Conservation (phyloP, 2,113 vertebrate genomes). For the Oceanites oceanicus region DNA sequence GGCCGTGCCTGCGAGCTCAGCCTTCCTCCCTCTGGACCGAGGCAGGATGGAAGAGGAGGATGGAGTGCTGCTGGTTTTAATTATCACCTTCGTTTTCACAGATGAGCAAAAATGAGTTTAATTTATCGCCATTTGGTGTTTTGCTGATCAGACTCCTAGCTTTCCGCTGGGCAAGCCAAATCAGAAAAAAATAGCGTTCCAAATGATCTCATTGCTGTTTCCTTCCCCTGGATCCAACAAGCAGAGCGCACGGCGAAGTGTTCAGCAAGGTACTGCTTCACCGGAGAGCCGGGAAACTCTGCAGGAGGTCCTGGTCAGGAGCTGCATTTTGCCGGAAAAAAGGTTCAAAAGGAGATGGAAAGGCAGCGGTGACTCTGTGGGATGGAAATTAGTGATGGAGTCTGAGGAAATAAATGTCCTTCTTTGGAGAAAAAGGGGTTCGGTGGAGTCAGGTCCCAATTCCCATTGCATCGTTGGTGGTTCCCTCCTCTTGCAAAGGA, state of each 20-base stretch:
- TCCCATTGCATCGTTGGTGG: accelerated
- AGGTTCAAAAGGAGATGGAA: background rate
- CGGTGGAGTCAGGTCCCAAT: background rate
- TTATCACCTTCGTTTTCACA: background rate
- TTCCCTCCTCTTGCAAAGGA: background rate
- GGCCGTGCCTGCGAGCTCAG: background rate
- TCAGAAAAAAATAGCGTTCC: background rate
- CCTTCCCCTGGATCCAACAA: background rate
- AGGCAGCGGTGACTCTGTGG: background rate
- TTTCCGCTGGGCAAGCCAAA: background rate
- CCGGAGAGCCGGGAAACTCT: background rate
- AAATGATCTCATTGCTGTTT: conserved; percentile 26
- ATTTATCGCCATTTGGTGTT: accelerated
- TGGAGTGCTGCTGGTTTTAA: background rate
- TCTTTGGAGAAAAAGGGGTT: background rate
- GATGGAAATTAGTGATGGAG: background rate
- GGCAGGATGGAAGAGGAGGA: background rate
- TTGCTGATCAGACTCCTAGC: background rate
- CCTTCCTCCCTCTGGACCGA: accelerated
- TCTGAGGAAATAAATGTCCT: background rate
- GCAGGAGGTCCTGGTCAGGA: background rate
- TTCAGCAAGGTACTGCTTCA: background rate
- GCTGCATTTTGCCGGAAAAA: background rate
- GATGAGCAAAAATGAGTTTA: background rate
- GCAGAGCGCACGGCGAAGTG: background rate